Evolutionary conservation across 2,797 vertebrate genomes (phyloP).

Genomic region (Phaenicophaeus curvirostris): DNA sequence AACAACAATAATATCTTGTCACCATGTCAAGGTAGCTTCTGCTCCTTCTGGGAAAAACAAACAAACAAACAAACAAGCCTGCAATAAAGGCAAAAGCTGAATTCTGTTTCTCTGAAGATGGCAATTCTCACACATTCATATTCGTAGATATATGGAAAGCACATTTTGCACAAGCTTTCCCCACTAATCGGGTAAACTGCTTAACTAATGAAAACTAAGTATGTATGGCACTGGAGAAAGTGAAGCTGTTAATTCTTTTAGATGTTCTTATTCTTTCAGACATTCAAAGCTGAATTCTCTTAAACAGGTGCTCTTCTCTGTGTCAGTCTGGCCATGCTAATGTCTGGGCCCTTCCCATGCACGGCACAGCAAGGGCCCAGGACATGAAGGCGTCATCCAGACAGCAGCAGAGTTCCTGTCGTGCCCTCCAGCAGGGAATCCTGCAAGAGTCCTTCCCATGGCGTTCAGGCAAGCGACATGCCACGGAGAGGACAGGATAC

Average conservation of each 20-base stretch:
- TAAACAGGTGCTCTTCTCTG: neutral
- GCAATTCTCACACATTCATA: neutral
- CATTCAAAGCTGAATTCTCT: neutral
- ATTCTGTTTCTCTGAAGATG: neutral
- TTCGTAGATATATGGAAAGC: neutral
- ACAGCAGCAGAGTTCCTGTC: accelerated
- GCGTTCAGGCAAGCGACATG: accelerated
- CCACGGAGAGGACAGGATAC: neutral
- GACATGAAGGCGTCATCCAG: neutral
- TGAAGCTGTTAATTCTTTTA: neutral
- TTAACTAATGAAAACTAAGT: neutral
- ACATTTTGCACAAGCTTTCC: neutral
- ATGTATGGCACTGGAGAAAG: neutral
- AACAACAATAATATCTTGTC: neutral
- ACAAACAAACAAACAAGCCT: neutral
- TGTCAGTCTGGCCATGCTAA: neutral
- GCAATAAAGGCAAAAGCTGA: neutral
- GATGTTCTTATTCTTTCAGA: neutral
- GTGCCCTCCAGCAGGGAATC: neutral
- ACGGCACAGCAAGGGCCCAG: accelerated
- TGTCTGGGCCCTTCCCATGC: neutral
- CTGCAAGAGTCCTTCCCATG: neutral
- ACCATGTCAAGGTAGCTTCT: neutral
- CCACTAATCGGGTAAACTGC: neutral
- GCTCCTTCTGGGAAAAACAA: neutral